Base-by-base conservation (phyloP, 2,888 invertebrate genomes). In the Drosophila quinaria region DNA sequence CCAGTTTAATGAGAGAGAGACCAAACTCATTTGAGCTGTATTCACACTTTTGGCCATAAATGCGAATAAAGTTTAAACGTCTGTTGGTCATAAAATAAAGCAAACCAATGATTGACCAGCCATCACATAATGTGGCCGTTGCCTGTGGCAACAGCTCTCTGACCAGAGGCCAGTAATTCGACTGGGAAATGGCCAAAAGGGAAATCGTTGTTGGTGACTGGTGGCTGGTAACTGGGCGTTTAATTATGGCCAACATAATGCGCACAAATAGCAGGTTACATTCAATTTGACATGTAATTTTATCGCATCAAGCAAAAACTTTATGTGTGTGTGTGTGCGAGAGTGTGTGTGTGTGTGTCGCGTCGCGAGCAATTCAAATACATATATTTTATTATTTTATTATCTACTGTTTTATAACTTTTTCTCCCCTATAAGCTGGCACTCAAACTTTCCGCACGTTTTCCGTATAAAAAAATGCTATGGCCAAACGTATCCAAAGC, bases 381-480 rank as follows among this genome's bases (percentile, higher is more conserved):
- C 87, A 87, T 84, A 84, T 84, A 85, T 87, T 87, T 89, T 90
- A 86, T 79, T 85, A 85, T 85, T 89, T 84, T 81, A 80, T 79
- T 86, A 82, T 87, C 89, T 84, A 81, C 79, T 88, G 88, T 78
- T 84, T 73, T 87, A 87, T 80, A 82, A 84, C 78, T 90, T 88
- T 86, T 78, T 74, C 5, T 60, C 56, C 54, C 58, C 70, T 80
- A 80, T 88, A 89, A 87, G 90, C 86, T 79, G 81, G 65, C 89
- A 87, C 89, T 85, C 87, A 90, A 87, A 90, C 87, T 90, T 90
- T 87, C 84, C 74, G 90, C 87, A 87, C 87, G 87, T 87, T 87
- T 90, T 78, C 75, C 87, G 76, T 90, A 87, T 90, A 87, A 87
- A 87, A 87, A 81, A 87, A 88, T 87, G 64, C 81, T 72, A 67